A percentile compares a stretch with the other conserved stretches of the same genome.
phyloP scores from a whole-genome alignment of 2,113 vertebrate genomes.

The Saccopteryx leptura region DNA sequence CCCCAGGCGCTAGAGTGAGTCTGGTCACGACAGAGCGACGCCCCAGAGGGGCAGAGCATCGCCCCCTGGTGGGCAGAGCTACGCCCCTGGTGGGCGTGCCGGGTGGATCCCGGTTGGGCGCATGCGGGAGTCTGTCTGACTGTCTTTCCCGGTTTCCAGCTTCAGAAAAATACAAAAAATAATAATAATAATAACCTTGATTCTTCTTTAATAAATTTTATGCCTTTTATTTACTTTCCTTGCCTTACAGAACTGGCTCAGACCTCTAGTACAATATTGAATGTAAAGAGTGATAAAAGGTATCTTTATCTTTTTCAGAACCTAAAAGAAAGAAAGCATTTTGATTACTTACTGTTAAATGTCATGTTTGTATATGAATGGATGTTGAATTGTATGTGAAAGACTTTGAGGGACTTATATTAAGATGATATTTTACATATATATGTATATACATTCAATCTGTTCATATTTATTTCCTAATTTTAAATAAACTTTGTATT shows the following conservation, averaged over 20 bases:
- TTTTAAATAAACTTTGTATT: not conserved
- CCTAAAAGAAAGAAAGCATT: not conserved
- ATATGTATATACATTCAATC: not conserved
- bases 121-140: too few species aligned
- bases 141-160: too few species aligned
- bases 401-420: not conserved
- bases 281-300: not conserved
- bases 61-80: too few species aligned
- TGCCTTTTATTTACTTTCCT: not conserved
- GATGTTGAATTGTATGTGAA: not conserved
- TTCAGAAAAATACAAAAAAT: too few species aligned
- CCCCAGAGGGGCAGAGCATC: too few species aligned
- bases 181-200: not conserved
- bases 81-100: too few species aligned
- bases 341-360: not conserved
- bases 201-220: slow-evolving; percentile 18
- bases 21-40: too few species aligned
- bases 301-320: not conserved
- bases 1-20: too few species aligned
- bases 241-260: not conserved
- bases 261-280: not conserved
- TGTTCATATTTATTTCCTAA: not conserved
- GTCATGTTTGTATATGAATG: not conserved
- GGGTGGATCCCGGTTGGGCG: too few species aligned
- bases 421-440: not conserved